phyloP scores from a whole-genome alignment of 2,113 vertebrate species.

The Fulica atra region DNA sequence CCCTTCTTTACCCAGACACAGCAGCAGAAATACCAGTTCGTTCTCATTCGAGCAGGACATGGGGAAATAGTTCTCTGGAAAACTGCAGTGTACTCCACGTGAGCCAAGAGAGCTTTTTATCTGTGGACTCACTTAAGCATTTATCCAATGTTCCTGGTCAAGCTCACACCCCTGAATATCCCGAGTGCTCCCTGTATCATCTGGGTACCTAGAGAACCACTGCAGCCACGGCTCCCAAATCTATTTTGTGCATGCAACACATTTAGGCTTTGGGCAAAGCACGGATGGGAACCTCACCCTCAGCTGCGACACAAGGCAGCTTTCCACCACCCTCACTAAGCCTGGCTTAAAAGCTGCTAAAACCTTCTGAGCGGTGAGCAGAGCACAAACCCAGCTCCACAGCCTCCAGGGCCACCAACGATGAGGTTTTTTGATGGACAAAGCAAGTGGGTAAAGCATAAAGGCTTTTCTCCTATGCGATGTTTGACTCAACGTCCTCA shows the following conservation, averaged over 20 bases:
- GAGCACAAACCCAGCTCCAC: neutral
- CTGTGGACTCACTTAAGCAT: neutral
- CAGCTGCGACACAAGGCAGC: neutral
- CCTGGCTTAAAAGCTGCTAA: neutral
- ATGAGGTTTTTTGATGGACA: neutral
- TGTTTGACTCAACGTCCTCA: neutral
- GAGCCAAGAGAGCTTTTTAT: neutral
- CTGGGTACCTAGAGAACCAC: neutral
- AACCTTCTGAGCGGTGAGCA: neutral
- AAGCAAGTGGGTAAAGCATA: neutral
- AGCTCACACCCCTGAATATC: neutral
- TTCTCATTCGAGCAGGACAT: neutral
- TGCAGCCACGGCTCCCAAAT: neutral
- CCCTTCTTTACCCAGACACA: neutral
- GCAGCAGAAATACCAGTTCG: neutral
- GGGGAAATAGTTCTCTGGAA: neutral
- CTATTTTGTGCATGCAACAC: rapidly evolving
- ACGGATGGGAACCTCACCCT: neutral
- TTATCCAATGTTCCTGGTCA: neutral
- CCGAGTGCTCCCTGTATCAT: rapidly evolving
- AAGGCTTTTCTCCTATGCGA: neutral
- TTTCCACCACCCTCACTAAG: neutral
- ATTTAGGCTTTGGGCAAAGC: neutral
- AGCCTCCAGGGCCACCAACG: neutral
- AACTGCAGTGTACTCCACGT: neutral